Conservation (phyloP, 2,888 invertebrate genomes). For the Micropterix aruncella region DNA sequence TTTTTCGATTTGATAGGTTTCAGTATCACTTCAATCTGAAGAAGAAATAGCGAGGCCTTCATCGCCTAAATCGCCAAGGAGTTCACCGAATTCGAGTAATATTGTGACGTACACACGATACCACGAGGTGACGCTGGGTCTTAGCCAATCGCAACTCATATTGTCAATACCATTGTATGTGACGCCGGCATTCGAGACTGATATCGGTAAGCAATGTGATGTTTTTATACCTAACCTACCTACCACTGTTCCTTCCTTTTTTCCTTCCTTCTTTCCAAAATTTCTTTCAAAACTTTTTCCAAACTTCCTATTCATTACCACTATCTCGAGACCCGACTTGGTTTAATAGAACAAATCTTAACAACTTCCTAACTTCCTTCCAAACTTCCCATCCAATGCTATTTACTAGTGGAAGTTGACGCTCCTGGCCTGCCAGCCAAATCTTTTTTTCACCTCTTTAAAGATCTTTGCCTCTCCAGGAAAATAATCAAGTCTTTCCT, state of each 20-base stretch:
- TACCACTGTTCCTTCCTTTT: not conserved
- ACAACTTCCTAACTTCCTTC: no score
- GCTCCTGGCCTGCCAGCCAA: no score
- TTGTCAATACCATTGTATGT: conserved; percentile 90
- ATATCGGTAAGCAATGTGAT: conserved; percentile 45
- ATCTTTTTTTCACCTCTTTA: no score
- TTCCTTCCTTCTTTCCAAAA: conserved; percentile 1
- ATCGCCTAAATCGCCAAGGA: conserved; percentile 23
- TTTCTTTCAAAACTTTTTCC: conserved; percentile 3
- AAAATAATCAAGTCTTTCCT: no score
- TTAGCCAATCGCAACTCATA: conserved; percentile 76
- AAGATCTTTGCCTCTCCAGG: no score
- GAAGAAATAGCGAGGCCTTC: conserved; percentile 46
- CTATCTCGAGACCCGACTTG: no score
- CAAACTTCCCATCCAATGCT: no score
- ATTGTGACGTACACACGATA: conserved; percentile 74
- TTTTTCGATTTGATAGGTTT: no score
- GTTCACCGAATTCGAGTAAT: conserved; percentile 37
- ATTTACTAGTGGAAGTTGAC: no score
- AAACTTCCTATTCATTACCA: no score
- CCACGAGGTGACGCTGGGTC: conserved; percentile 86
- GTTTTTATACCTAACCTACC: conserved; percentile 5
- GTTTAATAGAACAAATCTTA: no score
- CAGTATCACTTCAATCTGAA: conserved; percentile 92
- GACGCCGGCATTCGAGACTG: conserved; percentile 90